A percentile compares a stretch with the other conserved stretches of the same genome.
phyloP scores from a whole-genome alignment of 2,113 vertebrate species.

The Microcebus tavaratra region DNA sequence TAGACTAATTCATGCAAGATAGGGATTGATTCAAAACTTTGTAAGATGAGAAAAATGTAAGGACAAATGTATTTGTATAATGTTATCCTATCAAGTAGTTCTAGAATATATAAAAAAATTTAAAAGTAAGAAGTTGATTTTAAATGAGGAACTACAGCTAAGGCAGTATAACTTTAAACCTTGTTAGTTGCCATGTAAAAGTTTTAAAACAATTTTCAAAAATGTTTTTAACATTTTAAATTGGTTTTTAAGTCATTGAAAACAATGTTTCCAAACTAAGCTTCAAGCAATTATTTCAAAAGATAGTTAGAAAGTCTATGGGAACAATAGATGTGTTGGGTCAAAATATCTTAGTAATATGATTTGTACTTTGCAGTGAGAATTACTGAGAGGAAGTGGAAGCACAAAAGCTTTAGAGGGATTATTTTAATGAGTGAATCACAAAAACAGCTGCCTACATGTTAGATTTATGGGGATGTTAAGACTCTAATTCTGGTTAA shows the following conservation, averaged over 20 bases:
- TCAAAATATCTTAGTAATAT: background rate
- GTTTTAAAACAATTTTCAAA: background rate
- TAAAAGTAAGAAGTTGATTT: slow-evolving; percentile 21
- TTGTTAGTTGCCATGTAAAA: background rate
- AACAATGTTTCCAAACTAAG: slow-evolving; percentile 13
- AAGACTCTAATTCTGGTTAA: slow-evolving; percentile 39
- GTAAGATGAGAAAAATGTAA: background rate
- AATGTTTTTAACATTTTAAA: background rate
- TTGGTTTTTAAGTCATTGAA: background rate
- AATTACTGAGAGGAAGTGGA: slow-evolving; percentile 40
- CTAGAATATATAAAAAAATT: background rate
- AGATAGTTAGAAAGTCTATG: background rate
- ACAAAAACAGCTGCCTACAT: slow-evolving; percentile 21
- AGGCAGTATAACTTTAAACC: background rate
- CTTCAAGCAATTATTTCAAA: slow-evolving; percentile 21
- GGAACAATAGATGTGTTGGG: background rate
- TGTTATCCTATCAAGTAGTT: background rate
- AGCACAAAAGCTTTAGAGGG: background rate
- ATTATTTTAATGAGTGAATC: slow-evolving; percentile 22
- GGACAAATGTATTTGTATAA: background rate
- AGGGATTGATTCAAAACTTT: background rate
- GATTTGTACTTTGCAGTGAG: background rate
- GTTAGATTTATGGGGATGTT: slow-evolving; percentile 7
- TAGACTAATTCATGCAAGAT: background rate
- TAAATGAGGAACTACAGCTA: background rate